These are phyloP conservation scores for Dicerorhinus sumatrensis DNA, from an alignment of 2,113 vertebrate genomes.

Conservation along the genomic window DNA sequence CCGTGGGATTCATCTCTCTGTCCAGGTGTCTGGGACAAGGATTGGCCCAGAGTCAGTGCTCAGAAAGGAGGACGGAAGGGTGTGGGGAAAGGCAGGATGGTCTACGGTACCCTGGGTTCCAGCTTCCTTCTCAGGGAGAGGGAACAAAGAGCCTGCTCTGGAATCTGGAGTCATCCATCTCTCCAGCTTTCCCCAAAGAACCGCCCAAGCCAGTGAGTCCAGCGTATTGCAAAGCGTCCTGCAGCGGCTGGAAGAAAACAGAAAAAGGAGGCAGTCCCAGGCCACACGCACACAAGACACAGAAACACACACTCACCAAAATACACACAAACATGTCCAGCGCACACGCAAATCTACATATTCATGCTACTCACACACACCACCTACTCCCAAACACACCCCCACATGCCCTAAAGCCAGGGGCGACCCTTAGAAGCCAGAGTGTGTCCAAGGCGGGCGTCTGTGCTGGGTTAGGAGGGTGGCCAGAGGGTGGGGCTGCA, in stretches of 20 bases:
- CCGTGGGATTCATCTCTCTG: background rate
- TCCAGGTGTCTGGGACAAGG: background rate
- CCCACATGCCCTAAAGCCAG: background rate
- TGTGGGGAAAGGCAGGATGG: background rate
- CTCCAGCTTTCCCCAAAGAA: background rate
- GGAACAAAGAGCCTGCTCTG: background rate
- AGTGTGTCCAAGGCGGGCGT: background rate
- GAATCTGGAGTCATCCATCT: background rate
- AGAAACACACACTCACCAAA: background rate
- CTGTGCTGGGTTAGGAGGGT: background rate
- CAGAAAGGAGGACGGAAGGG: background rate
- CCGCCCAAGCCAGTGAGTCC: background rate
- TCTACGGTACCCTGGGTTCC: background rate
- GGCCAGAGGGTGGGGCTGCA: background rate
- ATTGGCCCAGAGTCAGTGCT: background rate
- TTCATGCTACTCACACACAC: background rate
- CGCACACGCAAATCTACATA: too few species aligned
- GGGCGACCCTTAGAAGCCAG: background rate
- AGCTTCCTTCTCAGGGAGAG: background rate
- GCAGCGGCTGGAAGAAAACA: background rate
- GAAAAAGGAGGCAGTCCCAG: background rate
- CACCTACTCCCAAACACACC: fast-evolving
- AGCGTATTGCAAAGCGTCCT: background rate
- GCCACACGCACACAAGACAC: background rate
- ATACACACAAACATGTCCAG: background rate